A percentile compares a stretch with the other conserved stretches of the same genome.
Evolutionary conservation across 2,888 invertebrate species (phyloP).

Genomic region (Saturnia pavonia): DNA sequence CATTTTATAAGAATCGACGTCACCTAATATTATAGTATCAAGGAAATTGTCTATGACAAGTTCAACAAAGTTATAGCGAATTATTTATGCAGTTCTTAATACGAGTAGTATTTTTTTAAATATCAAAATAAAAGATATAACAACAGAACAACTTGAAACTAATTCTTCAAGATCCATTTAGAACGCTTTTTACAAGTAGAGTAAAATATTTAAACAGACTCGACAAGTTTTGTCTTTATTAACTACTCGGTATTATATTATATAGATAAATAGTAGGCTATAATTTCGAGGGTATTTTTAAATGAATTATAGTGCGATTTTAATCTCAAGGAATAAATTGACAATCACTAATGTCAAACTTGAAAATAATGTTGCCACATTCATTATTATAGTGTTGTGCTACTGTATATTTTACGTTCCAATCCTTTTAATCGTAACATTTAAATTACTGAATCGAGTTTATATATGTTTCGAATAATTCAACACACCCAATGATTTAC

Average conservation of each 20-base stretch:
- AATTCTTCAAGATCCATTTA: neutral
- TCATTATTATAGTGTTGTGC: too few species aligned
- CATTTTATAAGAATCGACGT: conserved; percentile 37
- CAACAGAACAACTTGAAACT: neutral
- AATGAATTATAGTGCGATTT: too few species aligned
- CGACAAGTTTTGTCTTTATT: neutral
- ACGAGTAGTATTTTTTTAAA: neutral
- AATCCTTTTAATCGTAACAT: too few species aligned
- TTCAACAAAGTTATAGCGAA: conserved; percentile 36
- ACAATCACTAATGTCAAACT: too few species aligned
- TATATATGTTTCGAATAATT: too few species aligned
- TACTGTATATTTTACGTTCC: too few species aligned
- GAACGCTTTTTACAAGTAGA: neutral
- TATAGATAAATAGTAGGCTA: neutral
- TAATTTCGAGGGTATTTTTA: neutral
- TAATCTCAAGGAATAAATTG: too few species aligned
- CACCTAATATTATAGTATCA: conserved; percentile 42
- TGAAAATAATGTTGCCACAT: too few species aligned
- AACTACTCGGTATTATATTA: neutral
- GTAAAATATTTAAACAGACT: too few species aligned
- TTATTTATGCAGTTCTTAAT: conserved; percentile 10
- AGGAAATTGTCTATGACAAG: conserved; percentile 44
- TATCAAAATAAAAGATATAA: neutral
- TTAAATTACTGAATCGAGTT: too few species aligned
- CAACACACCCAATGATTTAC: too few species aligned